Evolutionary conservation across 2,113 vertebrate species (phyloP).

Genomic region (Baryphthengus martii): DNA sequence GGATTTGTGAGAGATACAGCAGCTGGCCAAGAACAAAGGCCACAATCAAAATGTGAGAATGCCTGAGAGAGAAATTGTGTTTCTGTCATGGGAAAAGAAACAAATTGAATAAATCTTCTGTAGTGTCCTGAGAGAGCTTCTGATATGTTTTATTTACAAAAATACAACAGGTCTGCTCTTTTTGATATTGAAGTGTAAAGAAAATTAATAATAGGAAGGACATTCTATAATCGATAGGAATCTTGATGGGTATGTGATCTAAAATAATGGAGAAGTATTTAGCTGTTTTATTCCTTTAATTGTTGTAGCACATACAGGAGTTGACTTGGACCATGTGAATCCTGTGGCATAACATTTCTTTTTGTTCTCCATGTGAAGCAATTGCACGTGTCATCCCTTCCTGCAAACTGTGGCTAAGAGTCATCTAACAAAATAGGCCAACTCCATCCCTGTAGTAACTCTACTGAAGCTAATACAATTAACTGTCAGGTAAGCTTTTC

Average conservation of each 20-base stretch:
- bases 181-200: background rate
- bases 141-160: background rate
- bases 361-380: background rate
- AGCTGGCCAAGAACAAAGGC: constrained; percentile 26
- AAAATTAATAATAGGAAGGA: background rate
- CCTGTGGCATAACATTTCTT: background rate
- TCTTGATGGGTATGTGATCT: background rate
- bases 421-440: background rate
- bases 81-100: constrained; percentile 6
- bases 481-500: background rate
- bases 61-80: background rate
- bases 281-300: background rate
- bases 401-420: background rate
- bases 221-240: background rate
- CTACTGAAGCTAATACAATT: background rate
- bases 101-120: background rate
- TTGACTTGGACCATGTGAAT: background rate
- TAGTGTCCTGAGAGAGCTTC: background rate
- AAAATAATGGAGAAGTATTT: background rate
- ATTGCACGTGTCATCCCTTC: background rate
- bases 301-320: background rate
- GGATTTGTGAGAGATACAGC: background rate
- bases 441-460: background rate
- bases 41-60: background rate
- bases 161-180: background rate